phyloP scores from a whole-genome alignment of 2,797 vertebrate species.

The Rostrhamus sociabilis region DNA sequence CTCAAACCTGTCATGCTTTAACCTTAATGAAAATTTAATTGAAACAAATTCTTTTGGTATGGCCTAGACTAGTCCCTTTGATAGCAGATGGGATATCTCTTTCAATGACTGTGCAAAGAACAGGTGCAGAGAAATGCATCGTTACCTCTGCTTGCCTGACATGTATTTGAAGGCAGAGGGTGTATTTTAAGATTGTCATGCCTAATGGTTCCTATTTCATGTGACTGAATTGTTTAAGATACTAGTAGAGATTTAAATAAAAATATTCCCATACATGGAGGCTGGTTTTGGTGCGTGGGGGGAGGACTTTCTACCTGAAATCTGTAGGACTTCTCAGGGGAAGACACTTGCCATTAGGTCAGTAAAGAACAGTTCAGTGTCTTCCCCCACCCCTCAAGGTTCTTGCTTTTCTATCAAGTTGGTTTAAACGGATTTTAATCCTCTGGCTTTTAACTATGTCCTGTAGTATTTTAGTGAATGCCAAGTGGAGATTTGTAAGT shows the following conservation, averaged over 20 bases:
- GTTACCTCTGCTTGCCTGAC: background rate
- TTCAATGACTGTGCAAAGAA: background rate
- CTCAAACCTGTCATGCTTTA: background rate
- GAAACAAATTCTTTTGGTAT: background rate
- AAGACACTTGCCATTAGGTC: background rate
- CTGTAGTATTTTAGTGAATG: background rate
- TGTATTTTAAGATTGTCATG: background rate
- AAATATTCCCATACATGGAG: background rate
- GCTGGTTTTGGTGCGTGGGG: background rate
- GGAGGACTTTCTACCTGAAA: background rate
- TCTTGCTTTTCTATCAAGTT: background rate
- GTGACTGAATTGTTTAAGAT: background rate
- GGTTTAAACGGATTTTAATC: background rate
- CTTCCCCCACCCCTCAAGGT: background rate
- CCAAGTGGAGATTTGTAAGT: background rate
- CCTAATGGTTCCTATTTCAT: background rate
- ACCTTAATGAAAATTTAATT: background rate
- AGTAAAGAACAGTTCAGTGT: background rate
- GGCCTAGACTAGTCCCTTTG: background rate
- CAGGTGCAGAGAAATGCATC: constrained; percentile 3
- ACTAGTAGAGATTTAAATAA: background rate
- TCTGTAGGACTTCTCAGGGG: background rate
- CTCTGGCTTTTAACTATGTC: background rate
- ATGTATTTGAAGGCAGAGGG: background rate
- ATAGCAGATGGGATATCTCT: background rate